Percentiles rank a stretch among this genome's conserved stretches.
These are phyloP conservation scores for Martes martes DNA, from an alignment of 2,113 vertebrate genomes.

Conservation along the genomic window DNA sequence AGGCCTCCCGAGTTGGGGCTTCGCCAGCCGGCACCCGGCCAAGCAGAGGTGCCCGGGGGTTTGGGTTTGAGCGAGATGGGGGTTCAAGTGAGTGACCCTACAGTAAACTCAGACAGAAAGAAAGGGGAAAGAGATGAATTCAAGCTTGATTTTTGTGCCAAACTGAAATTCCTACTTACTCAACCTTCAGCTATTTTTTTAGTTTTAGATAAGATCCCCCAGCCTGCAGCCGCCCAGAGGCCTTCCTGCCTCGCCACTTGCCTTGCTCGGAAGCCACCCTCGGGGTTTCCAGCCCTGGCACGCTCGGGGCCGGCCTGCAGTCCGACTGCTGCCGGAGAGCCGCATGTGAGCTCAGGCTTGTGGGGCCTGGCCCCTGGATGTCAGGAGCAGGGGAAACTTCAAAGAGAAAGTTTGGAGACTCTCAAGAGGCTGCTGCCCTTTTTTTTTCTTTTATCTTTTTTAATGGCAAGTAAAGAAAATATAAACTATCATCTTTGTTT, in stretches of 20 bases:
- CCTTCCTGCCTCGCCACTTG: background rate
- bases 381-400: constrained; percentile 9
- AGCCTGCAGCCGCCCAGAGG: background rate
- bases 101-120: background rate
- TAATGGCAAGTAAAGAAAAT: background rate
- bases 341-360: background rate
- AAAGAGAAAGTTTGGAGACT: background rate
- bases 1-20: background rate
- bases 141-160: background rate
- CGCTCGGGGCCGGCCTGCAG: background rate
- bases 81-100: background rate
- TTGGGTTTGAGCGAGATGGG: background rate
- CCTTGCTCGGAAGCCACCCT: background rate
- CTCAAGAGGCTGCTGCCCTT: background rate
- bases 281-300: background rate
- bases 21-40: background rate
- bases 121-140: background rate
- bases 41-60: background rate
- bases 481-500: background rate
- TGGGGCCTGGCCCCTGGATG: background rate
- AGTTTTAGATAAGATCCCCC: background rate
- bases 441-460: background rate
- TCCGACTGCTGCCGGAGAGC: background rate
- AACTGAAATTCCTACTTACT: constrained; percentile 29
- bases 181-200: background rate